Evolutionary conservation across 2,113 vertebrate genomes (phyloP), one percentile per base, ranked within the genome.

Genomic region (Balaenoptera acutorostrata): DNA sequence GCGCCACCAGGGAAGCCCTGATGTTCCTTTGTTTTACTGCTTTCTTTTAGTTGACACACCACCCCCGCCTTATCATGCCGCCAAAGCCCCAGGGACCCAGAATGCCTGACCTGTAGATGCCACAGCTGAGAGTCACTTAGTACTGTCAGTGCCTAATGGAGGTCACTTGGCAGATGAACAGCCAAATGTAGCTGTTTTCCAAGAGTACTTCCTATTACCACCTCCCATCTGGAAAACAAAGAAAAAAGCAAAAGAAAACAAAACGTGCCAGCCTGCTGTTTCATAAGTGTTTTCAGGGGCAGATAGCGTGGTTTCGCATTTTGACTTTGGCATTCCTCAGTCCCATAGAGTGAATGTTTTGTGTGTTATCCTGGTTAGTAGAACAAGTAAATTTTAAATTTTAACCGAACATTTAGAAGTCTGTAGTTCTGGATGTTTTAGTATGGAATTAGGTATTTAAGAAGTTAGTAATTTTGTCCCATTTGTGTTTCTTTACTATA

Each of bases 1-100:
- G n/a, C n/a, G n/a, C n/a, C n/a, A n/a, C n/a, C n/a, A n/a, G n/a
- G n/a, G n/a, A n/a, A n/a, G n/a, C n/a, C n/a, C 36, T 36, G 90
- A 8, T 95, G 97, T 78, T 84, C 90, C 36, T 94, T 92, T 85
- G 95, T 94, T 89, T 84, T 89, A 72, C 87, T 90, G 74, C 63
- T 95, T 59, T 29, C 83, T 61, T 63, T 87, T 96, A 99, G 99
- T 99, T 82, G 99, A 99, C 98, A 99, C 99, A 66, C 99, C 99
- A 41, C 99, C 99, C 23, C 99, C 98, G 0, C 99, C 99, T 3
- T 99, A 99, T 98, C 99, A 99, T 90, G 98, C 98, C 98, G 99
- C 99, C 98, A 99, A 99, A 97, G 98, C 98, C 3, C 98, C 96
- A 66, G 98, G 98, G 80, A 98, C 97, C 71, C 99, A 99, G 94